These are phyloP conservation scores for Daubentonia madagascariensis DNA, from an alignment of 2,113 vertebrate species.

Conservation along the genomic window DNA sequence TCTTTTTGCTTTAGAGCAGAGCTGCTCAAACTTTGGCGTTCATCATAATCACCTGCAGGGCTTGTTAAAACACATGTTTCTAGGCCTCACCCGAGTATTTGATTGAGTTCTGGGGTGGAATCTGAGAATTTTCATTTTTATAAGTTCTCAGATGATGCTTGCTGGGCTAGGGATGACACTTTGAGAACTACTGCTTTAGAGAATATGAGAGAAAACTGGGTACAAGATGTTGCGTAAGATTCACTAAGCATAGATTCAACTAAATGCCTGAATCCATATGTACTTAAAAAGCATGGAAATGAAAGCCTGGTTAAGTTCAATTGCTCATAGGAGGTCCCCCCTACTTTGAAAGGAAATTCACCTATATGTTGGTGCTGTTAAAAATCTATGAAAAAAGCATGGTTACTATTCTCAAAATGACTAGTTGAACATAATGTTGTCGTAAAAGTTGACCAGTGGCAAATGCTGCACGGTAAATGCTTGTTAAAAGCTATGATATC, in stretches of 20 bases:
- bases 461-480: neutral
- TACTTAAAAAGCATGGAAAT: neutral
- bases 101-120: neutral
- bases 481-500: slow-evolving; percentile 3
- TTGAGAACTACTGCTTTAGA: neutral
- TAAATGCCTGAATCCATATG: neutral
- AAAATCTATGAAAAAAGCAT: neutral
- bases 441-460: neutral
- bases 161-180: neutral
- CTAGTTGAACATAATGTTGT: neutral
- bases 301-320: neutral
- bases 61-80: neutral
- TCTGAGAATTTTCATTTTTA: neutral
- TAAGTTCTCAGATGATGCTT: neutral
- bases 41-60: neutral
- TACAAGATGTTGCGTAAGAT: neutral
- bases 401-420: neutral
- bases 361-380: neutral
- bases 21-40: neutral
- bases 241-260: neutral
- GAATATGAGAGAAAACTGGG: neutral
- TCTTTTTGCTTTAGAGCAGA: neutral
- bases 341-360: neutral
- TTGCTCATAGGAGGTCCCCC: neutral
- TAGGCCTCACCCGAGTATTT: neutral